These are phyloP conservation scores for Xiphorhynchus elegans DNA, from an alignment of 2,113 vertebrate genomes.

Conservation along the genomic window DNA sequence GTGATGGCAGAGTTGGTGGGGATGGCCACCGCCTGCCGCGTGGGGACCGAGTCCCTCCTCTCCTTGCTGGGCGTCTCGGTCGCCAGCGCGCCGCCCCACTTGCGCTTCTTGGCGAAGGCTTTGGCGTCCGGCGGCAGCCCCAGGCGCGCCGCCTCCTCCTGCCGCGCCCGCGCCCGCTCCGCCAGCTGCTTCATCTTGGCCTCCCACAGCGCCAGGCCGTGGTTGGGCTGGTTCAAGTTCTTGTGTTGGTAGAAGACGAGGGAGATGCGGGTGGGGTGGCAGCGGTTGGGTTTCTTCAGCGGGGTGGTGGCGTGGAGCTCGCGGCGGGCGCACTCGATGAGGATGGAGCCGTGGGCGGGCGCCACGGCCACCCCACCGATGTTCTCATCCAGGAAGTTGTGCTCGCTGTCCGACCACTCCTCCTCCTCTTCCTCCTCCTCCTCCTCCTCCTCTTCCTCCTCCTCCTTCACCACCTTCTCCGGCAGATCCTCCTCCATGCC, in stretches of 20 bases:
- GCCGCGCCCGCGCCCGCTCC: constrained; percentile 85
- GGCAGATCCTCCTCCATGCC: constrained; percentile 81
- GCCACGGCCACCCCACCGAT: constrained; percentile 96
- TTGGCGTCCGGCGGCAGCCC: constrained; percentile 92
- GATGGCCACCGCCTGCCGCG: constrained; percentile 86
- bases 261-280: constrained; percentile 96
- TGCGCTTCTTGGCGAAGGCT: constrained; percentile 92
- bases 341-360: constrained; percentile 91
- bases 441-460: constrained; percentile 58
- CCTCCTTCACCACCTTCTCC: constrained; percentile 54
- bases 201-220: constrained; percentile 96
- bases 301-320: constrained; percentile 97
- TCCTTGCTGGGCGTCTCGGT: constrained; percentile 77
- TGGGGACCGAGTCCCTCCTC: constrained; percentile 81
- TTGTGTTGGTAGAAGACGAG: constrained; percentile 99
- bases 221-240: constrained; percentile 97
- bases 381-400: constrained; percentile 97
- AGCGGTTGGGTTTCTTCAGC: constrained; percentile 93
- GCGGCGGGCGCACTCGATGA: constrained; percentile 93
- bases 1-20: constrained; percentile 92
- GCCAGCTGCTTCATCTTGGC: constrained; percentile 97
- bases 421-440: constrained; percentile 79
- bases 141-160: constrained; percentile 91
- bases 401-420: constrained; percentile 96
- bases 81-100: constrained; percentile 82